Conservation (phyloP, 2,888 invertebrate genomes). For the Drosophila meridionalis region DNA sequence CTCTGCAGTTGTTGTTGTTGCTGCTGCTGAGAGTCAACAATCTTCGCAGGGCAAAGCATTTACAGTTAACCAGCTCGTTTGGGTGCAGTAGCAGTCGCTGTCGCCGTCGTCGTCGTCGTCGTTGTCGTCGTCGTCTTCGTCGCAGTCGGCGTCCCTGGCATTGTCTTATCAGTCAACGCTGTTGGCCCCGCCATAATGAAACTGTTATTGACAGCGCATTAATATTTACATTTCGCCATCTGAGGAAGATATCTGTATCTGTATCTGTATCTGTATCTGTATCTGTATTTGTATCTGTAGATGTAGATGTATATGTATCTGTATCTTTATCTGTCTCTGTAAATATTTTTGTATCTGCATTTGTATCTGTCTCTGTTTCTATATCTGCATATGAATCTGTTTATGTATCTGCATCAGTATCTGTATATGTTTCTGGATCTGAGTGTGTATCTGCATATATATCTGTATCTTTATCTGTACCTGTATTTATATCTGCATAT, state of each 20-base stretch:
- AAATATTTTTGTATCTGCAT: neutral
- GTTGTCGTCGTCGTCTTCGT: neutral
- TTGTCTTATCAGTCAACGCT: conserved; percentile 42
- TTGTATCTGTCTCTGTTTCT: conserved; percentile 20
- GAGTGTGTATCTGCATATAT: neutral
- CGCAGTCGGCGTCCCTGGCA: neutral
- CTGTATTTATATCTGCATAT: conserved; percentile 1
- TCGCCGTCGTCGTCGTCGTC: neutral
- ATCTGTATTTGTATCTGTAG: conserved; percentile 22
- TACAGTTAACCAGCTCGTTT: conserved; percentile 20
- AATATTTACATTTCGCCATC: conserved; percentile 47
- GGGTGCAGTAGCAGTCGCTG: neutral
- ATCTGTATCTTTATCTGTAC: conserved; percentile 28
- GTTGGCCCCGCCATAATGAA: conserved; percentile 32
- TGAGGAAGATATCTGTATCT: conserved; percentile 16
- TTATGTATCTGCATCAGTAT: conserved; percentile 2
- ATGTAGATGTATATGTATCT: conserved; percentile 18
- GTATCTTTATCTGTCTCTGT: conserved; percentile 19
- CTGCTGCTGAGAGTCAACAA: conserved; percentile 9
- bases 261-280: conserved; percentile 11
- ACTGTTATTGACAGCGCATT: conserved; percentile 47
- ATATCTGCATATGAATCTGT: no score
- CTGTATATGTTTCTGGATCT: conserved; percentile 7
- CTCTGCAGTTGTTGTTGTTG: neutral
- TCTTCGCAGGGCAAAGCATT: conserved; percentile 8